Evolutionary conservation across 2,888 invertebrate genomes (phyloP).

Genomic region (Mythimna ferrago): DNA sequence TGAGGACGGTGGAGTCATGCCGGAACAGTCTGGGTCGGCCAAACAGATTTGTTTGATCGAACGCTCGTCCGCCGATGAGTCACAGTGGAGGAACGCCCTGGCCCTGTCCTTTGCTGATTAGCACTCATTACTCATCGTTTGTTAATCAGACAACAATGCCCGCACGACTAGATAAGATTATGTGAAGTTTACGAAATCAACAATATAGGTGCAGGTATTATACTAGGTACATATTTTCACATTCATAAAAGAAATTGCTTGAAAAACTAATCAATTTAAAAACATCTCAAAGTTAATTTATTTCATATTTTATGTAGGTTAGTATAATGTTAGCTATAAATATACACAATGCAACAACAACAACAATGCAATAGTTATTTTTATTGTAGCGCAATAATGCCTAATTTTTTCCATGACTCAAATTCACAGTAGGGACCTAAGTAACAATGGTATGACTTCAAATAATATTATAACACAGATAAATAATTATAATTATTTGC

Average conservation of each 20-base stretch:
- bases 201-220: slow-evolving; percentile 48
- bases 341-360: too few relatives aligned
- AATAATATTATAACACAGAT: background rate
- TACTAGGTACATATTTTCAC: background rate
- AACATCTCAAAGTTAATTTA: background rate
- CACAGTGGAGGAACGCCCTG: slow-evolving; percentile 84
- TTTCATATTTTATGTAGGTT: background rate
- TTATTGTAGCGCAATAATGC: background rate
- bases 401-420: slow-evolving; percentile 23
- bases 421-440: background rate
- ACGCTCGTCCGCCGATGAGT: slow-evolving; percentile 72
- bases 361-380: background rate
- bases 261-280: background rate
- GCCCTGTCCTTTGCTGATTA: slow-evolving; percentile 84
- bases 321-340: too few relatives aligned
- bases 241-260: slow-evolving; percentile 9
- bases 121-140: slow-evolving; percentile 84
- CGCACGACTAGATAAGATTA: slow-evolving; percentile 74
- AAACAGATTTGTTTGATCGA: slow-evolving; percentile 72
- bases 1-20: slow-evolving; percentile 68
- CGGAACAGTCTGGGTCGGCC: slow-evolving; percentile 74
- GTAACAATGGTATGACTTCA: background rate
- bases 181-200: slow-evolving; percentile 62
- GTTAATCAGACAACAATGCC: slow-evolving; percentile 78
- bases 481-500: background rate